Evolutionary conservation across 2,888 invertebrate genomes (phyloP), one percentile per base, ranked within the genome.

Genomic region (Troilus luridus): DNA sequence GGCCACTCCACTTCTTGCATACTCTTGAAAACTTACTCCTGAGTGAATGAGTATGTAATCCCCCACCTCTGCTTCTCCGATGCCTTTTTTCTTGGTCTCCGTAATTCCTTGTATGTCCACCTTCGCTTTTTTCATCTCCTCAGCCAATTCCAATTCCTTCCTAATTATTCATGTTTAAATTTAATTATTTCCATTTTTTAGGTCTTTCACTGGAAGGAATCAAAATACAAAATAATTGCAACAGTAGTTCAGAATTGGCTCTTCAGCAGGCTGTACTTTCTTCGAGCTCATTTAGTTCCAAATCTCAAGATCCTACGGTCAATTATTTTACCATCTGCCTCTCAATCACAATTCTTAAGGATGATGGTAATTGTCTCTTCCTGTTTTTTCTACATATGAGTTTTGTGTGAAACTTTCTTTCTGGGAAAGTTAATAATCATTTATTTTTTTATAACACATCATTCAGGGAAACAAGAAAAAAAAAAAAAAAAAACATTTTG

Each of bases 261-360:
- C 91, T 92, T n/a, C 92, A 92, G 62, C 91, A 92, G 91, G 88
- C 91, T 27, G 88, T 92, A 41, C 89, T 91, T 21, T 88, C 85
- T 59, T 90, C 90, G 62, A 91, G 88, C n/a, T 88, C 91, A 27
- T 89, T 81, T n/a, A 58, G 90, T 56, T 41, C 41, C 41, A 88
- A 67, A n/a, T 62, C 90, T 9, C 88, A 59, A 19, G 91, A 92
- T 81, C 92, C 92, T 24, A 88, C 91, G 1, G 89, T 92, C 11
- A 59, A 64, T 60, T 85, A 24, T n/a, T 92, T 91, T 81, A 91
- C 89, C n/a, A 60, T 92, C 11, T 92, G 91, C 62, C 77, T 88
- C n/a, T 89, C 88, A 9, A 81, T 92, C 27, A 88, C 91, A 72
- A 89, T 92, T 81, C 67, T 91, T n/a, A 92, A 92, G 90, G 90